Conservation (phyloP, 2,888 invertebrate genomes). For the Penaeus monodon region DNA sequence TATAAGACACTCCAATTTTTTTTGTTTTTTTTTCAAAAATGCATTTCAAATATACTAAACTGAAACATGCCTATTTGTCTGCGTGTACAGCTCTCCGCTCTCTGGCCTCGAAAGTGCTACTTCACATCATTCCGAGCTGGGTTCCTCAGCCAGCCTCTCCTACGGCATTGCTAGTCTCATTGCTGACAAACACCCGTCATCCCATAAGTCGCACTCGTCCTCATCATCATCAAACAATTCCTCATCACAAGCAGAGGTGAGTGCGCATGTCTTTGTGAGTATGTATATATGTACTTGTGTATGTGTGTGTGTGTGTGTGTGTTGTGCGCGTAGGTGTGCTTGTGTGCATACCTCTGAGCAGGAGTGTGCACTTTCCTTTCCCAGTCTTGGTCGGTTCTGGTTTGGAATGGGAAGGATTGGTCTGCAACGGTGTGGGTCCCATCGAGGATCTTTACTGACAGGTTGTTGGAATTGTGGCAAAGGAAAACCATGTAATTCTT, state of each 20-base stretch:
- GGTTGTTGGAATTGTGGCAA: no score
- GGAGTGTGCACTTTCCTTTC: no score
- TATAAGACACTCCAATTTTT: no score
- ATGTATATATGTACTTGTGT: neutral
- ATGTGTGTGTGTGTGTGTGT: no score
- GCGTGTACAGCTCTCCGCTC: slow-evolving; percentile 26
- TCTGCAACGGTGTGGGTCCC: no score
- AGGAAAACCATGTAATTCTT: no score
- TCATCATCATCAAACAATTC: slow-evolving; percentile 24
- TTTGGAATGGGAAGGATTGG: no score
- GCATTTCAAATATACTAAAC: no score
- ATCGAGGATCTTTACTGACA: no score
- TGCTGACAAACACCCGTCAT: slow-evolving; percentile 57
- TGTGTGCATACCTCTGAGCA: no score
- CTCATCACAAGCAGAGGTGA: slow-evolving; percentile 57
- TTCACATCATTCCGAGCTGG: slow-evolving; percentile 47
- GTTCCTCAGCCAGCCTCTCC: slow-evolving; percentile 52
- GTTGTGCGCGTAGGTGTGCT: no score
- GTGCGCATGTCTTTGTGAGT: neutral
- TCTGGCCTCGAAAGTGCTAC: slow-evolving; percentile 32
- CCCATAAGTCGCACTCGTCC: slow-evolving; percentile 35
- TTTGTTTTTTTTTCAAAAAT: neutral
- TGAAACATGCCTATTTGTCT: neutral
- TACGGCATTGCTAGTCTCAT: slow-evolving; percentile 65
- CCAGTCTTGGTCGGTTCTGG: no score